Conservation (phyloP, 1,140 invertebrate genomes). For the Scylla paramamosain region DNA sequence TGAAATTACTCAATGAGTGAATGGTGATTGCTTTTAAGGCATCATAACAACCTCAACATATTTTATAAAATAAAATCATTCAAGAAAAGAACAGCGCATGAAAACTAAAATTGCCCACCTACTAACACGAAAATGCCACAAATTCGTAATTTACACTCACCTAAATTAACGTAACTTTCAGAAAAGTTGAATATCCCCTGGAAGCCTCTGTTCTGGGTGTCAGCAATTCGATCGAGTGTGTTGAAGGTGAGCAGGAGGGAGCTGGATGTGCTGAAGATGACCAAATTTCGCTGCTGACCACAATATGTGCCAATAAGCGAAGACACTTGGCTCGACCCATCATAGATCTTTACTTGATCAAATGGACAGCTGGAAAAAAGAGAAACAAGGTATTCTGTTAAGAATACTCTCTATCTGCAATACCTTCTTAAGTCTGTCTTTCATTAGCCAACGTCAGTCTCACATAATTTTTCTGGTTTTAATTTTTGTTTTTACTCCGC, state of each 20-base stretch:
- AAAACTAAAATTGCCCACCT: too few species aligned
- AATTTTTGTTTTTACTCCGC: too few species aligned
- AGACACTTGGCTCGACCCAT: constrained; percentile 91
- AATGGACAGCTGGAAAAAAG: constrained; percentile 94
- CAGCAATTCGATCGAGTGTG: constrained; percentile 92
- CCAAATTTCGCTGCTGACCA: constrained; percentile 97
- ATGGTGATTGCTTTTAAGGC: too few species aligned
- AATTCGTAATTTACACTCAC: constrained; percentile 81
- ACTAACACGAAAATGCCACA: too few species aligned
- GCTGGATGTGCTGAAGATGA: constrained; percentile 95
- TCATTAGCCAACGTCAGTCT: not conserved
- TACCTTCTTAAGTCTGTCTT: not conserved
- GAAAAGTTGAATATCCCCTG: constrained; percentile 98
- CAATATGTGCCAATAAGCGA: constrained; percentile 98
- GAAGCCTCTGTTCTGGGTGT: constrained; percentile 96
- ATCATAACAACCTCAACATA: too few species aligned
- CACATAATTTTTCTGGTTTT: not conserved
- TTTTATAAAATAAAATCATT: too few species aligned
- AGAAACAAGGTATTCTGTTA: not conserved
- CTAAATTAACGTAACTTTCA: constrained; percentile 97
- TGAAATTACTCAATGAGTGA: too few species aligned
- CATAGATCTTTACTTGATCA: constrained; percentile 97
- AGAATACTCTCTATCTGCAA: not conserved
- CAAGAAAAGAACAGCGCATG: too few species aligned
- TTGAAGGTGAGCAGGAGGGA: constrained; percentile 93